Conservation (phyloP, 2,888 invertebrate species). For the Diachrysia chrysitis region DNA sequence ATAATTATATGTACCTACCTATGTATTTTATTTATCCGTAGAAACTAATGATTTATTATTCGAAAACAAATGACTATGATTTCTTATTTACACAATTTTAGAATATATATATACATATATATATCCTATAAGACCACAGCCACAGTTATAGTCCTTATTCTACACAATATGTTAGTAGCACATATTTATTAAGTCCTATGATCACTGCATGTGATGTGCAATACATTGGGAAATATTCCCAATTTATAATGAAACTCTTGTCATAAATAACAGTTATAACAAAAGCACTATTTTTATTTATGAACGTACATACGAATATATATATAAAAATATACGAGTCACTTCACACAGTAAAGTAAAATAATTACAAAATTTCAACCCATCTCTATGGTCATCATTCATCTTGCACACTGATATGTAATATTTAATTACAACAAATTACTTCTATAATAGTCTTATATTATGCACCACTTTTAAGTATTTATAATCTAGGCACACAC, state of each 20-base stretch:
- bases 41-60: constrained; percentile 19
- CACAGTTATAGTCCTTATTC: constrained; percentile 76
- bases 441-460: constrained; percentile 70
- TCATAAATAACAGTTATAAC: constrained; percentile 51
- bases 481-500: constrained; percentile 65
- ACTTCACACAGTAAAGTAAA: constrained; percentile 81
- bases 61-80: constrained; percentile 74
- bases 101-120: no score
- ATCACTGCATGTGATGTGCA: constrained; percentile 43
- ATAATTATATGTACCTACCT: constrained; percentile 33
- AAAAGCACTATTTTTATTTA: constrained; percentile 26
- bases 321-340: constrained; percentile 57
- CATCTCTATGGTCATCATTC: constrained; percentile 63
- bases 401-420: constrained; percentile 67
- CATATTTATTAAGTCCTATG: constrained; percentile 18
- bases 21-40: neutral
- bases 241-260: constrained; percentile 52
- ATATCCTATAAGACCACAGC: constrained; percentile 79
- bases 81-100: constrained; percentile 68
- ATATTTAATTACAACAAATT: constrained; percentile 58
- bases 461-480: constrained; percentile 72
- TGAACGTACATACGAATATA: constrained; percentile 44
- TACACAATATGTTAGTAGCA: constrained; percentile 60
- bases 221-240: constrained; percentile 50
- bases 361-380: constrained; percentile 63